Evolutionary conservation across 2,888 invertebrate species (phyloP).

Genomic region (Aphrophora alni): DNA sequence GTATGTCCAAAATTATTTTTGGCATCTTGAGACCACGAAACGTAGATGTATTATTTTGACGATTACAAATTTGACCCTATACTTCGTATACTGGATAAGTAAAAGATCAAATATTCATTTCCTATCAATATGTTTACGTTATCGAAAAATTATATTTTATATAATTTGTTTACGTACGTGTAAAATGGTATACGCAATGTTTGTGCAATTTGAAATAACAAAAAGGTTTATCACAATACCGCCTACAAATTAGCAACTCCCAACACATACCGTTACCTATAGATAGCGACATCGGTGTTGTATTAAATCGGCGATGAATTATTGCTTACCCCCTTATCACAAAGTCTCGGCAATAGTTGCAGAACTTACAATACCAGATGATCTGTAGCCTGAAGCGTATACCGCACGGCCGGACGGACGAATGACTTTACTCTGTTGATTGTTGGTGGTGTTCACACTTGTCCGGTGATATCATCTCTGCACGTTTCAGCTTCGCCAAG

Average conservation of each 20-base stretch:
- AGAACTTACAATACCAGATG: neutral
- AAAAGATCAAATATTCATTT: too few species aligned
- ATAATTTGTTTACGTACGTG: too few species aligned
- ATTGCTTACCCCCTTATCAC: neutral
- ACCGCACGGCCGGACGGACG: neutral
- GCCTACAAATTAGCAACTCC: neutral
- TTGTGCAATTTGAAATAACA: too few species aligned
- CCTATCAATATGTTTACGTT: too few species aligned
- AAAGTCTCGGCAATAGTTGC: neutral
- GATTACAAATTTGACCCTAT: too few species aligned
- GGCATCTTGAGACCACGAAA: too few species aligned
- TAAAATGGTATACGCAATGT: too few species aligned
- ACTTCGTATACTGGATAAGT: too few species aligned
- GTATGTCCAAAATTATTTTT: too few species aligned
- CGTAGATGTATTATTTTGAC: too few species aligned
- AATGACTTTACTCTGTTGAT: neutral
- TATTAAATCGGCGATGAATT: neutral
- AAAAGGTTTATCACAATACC: neutral
- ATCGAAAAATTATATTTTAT: too few species aligned
- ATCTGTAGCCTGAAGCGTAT: neutral
- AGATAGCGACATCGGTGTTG: too few species aligned
- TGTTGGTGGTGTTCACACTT: neutral
- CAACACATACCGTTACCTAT: neutral
- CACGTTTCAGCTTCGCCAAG: neutral
- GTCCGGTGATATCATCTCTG: neutral